A percentile compares a stretch with the other conserved stretches of the same genome.
phyloP scores from a whole-genome alignment of 35 echinoderm and acorn worm genomes.

The Nesometra sesokonis region DNA sequence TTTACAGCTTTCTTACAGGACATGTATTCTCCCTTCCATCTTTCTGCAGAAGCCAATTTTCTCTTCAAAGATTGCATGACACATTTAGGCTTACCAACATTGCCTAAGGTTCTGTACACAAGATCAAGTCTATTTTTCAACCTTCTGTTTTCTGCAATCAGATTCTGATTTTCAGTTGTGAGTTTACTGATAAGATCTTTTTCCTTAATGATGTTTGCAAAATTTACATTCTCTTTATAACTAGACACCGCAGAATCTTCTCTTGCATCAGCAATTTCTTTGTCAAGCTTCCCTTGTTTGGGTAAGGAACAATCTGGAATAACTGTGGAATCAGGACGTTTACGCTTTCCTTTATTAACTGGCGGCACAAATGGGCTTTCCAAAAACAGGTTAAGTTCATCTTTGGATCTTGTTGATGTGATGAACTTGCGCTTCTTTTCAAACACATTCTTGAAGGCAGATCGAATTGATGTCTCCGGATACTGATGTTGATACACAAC shows the following conservation, averaged over 20 bases:
- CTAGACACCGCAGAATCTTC: not conserved
- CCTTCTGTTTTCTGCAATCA: not conserved
- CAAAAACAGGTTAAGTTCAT: not conserved
- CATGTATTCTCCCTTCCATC: no score
- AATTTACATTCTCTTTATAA: not conserved
- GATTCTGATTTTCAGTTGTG: not conserved
- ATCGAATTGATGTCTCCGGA: not conserved
- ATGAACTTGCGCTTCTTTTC: not conserved
- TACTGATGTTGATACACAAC: not conserved
- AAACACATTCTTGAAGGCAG: not conserved
- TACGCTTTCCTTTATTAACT: not conserved
- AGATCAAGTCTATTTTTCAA: no score
- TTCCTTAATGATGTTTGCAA: not conserved
- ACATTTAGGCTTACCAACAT: no score
- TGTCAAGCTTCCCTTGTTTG: not conserved
- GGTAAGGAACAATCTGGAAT: not conserved
- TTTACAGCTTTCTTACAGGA: not conserved
- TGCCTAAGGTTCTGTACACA: no score
- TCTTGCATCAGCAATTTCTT: not conserved
- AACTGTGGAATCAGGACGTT: not conserved
- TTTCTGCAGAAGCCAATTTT: no score
- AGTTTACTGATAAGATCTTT: not conserved
- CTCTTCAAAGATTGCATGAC: no score
- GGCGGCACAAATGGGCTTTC: not conserved
- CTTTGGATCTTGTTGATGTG: not conserved